Conservation (phyloP, 2,888 invertebrate genomes). For the Pediacus dermestoides region DNA sequence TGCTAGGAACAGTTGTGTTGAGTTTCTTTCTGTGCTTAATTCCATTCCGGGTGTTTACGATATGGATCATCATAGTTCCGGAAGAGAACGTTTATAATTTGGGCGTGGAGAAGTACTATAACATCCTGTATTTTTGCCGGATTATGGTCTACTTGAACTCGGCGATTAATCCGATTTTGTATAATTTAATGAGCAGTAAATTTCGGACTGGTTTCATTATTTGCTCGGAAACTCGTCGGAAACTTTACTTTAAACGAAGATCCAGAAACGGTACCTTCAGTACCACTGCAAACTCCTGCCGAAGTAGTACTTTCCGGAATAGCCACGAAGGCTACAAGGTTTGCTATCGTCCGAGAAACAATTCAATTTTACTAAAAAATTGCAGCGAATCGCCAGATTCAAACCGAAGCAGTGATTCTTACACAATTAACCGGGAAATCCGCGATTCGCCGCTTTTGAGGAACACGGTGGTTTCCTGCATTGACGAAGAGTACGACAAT, state of each 20-base stretch:
- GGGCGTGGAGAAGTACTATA: constrained; percentile 76
- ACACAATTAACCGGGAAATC: too few species aligned
- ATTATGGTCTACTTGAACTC: constrained; percentile 87
- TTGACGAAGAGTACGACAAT: constrained; percentile 28
- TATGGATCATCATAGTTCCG: constrained; percentile 79
- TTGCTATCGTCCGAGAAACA: constrained; percentile 41
- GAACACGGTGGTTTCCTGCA: constrained; percentile 17
- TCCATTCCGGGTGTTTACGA: constrained; percentile 77
- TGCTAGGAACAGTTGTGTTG: constrained; percentile 82
- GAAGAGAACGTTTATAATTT: constrained; percentile 64
- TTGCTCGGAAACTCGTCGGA: constrained; percentile 57
- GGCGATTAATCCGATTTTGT: constrained; percentile 87
- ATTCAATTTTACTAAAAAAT: constrained; percentile 41
- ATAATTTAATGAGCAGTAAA: constrained; percentile 88
- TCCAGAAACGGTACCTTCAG: constrained; percentile 55
- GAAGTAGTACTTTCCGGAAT: constrained; percentile 43
- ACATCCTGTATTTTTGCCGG: constrained; percentile 77
- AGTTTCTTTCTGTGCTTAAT: constrained; percentile 86
- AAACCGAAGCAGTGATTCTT: constrained; percentile 51
- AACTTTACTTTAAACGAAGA: constrained; percentile 51
- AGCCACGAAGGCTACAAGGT: constrained; percentile 43
- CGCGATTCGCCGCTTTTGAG: too few species aligned
- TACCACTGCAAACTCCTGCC: constrained; percentile 53
- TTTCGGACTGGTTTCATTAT: constrained; percentile 78
- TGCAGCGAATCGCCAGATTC: constrained; percentile 51